Conservation (phyloP, 2,888 invertebrate species). For the Melinaea marsaeus region DNA sequence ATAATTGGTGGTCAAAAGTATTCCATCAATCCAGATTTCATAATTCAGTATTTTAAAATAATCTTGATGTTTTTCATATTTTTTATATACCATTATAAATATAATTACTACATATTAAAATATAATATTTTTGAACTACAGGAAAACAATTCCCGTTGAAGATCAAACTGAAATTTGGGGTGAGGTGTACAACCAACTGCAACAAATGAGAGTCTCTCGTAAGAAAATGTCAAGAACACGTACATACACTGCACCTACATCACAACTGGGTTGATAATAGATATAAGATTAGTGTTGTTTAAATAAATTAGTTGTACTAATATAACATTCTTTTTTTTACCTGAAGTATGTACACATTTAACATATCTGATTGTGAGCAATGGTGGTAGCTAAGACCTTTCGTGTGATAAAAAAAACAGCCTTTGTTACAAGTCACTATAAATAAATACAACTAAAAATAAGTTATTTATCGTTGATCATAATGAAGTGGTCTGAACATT, state of each 20-base stretch:
- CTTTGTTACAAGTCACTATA: no score
- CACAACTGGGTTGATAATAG: conserved; percentile 55
- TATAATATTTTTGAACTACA: conserved; percentile 49
- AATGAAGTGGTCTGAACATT: no score
- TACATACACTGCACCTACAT: conserved; percentile 54
- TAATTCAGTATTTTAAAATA: no score
- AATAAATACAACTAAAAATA: no score
- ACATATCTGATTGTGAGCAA: no score
- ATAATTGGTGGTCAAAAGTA: no score
- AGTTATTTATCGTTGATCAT: no score
- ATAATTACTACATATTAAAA: background rate
- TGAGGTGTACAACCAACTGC: conserved; percentile 87
- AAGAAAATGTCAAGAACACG: conserved; percentile 66
- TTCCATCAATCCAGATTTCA: no score
- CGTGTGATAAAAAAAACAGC: no score
- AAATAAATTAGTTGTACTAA: conserved; percentile 14
- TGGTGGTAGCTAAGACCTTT: no score
- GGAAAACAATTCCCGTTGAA: conserved; percentile 90
- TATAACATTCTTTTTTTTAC: background rate
- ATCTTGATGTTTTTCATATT: no score
- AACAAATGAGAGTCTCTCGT: conserved; percentile 82
- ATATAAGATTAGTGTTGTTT: conserved; percentile 12
- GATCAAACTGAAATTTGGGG: conserved; percentile 91
- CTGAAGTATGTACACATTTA: background rate
- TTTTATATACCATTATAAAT: background rate